Evolutionary conservation across 2,888 invertebrate species (phyloP).

Genomic region (Lingula anatina): DNA sequence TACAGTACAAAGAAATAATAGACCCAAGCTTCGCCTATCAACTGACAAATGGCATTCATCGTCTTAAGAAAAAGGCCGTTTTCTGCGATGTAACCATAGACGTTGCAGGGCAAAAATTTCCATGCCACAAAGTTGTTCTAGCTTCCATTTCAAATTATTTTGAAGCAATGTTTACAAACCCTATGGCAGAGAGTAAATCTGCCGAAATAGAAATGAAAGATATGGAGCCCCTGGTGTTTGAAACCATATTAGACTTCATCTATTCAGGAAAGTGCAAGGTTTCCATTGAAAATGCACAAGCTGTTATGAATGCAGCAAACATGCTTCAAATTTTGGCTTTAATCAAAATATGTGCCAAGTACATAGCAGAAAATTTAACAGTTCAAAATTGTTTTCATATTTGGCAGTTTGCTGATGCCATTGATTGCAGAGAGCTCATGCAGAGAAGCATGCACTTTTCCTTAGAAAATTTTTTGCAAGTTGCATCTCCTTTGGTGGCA

Average conservation of each 20-base stretch:
- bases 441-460: no score
- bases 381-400: no score
- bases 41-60: no score
- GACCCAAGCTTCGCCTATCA: no score
- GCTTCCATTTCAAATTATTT: constrained; percentile 40
- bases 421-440: no score
- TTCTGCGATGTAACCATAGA: constrained; percentile 34
- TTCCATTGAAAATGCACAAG: no score
- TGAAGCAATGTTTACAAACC: constrained; percentile 39
- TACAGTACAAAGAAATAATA: no score
- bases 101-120: constrained; percentile 25
- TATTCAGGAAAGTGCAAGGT: constrained; percentile 2
- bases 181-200: constrained; percentile 41
- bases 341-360: constrained; percentile 27
- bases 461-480: no score
- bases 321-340: constrained; percentile 30
- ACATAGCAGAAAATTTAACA: no score
- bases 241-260: constrained; percentile 26
- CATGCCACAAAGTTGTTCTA: constrained; percentile 37
- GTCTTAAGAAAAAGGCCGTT: constrained; percentile 26
- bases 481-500: no score
- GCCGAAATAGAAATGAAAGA: constrained; percentile 30
- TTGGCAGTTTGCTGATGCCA: no score
- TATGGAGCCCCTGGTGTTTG: constrained; percentile 32
- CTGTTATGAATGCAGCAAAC: no score